Conservation (phyloP, 2,797 vertebrate species). For the Lepilemur septentrionalis region DNA sequence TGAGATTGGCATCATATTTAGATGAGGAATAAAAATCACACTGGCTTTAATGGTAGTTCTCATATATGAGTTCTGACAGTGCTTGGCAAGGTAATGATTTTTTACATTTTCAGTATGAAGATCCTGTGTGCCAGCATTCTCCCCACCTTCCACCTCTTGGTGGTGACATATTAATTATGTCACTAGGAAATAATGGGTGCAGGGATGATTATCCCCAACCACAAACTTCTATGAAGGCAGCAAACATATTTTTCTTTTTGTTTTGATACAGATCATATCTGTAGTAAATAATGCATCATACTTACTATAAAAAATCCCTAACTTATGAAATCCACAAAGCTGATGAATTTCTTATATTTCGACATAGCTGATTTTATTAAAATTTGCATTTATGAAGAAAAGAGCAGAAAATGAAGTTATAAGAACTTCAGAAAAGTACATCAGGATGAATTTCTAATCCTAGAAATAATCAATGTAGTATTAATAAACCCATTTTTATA, state of each 20-base stretch:
- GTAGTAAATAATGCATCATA: not conserved
- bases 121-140: fast-evolving
- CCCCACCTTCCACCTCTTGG: not conserved
- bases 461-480: not conserved
- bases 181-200: not conserved
- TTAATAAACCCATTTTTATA: not conserved
- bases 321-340: not conserved
- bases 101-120: not conserved
- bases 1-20: not conserved
- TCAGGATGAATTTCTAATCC: not conserved
- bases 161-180: not conserved
- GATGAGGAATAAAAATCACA: not conserved
- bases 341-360: not conserved
- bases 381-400: not conserved
- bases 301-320: not conserved
- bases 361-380: not conserved
- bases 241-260: not conserved
- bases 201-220: not conserved
- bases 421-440: not conserved
- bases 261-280: not conserved
- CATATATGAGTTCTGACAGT: not conserved
- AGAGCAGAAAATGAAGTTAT: not conserved
- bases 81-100: not conserved
- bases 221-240: not conserved
- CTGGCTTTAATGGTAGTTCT: not conserved